phyloP scores from a whole-genome alignment of 64 coral and sea anemone genomes.

The Catalaphyllia jardinei region DNA sequence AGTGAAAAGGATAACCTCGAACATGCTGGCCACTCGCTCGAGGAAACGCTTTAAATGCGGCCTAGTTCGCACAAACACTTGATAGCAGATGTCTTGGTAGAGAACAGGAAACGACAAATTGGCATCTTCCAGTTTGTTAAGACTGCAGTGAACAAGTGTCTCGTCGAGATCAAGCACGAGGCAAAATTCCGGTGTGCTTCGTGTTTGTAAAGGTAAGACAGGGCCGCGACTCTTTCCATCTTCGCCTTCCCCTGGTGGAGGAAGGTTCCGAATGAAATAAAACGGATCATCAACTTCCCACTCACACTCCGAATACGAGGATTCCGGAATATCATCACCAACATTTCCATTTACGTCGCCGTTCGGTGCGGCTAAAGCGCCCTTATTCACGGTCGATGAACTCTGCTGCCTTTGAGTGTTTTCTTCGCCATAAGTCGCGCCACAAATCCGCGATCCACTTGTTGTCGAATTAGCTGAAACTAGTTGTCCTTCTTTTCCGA shows the following conservation, averaged over 20 bases:
- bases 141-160: slow-evolving; percentile 98
- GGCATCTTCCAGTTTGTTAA: slow-evolving; percentile 98
- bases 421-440: slow-evolving; percentile 60
- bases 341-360: slow-evolving; percentile 97
- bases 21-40: slow-evolving; percentile 74
- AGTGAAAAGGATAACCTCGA: slow-evolving; percentile 99
- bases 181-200: slow-evolving; percentile 94
- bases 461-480: background rate
- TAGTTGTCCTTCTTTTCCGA: slow-evolving; percentile 59
- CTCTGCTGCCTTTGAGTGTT: slow-evolving; percentile 29
- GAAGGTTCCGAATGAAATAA: slow-evolving; percentile 94
- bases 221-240: slow-evolving; percentile 85
- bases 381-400: slow-evolving; percentile 61
- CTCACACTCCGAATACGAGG: slow-evolving; percentile 19
- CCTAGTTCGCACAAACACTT: slow-evolving; percentile 98
- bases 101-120: slow-evolving; percentile 94
- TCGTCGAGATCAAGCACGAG: slow-evolving; percentile 97
- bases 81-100: slow-evolving; percentile 98
- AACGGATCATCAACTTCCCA: slow-evolving; percentile 96
- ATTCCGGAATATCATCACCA: slow-evolving; percentile 68
- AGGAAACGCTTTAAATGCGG: slow-evolving; percentile 96
- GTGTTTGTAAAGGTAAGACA: slow-evolving; percentile 87
- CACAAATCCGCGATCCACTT: slow-evolving; percentile 40
- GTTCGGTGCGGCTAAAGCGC: slow-evolving; percentile 19
- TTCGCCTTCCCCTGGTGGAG: slow-evolving; percentile 89